Evolutionary conservation across 2,888 invertebrate species (phyloP), one percentile per base, ranked within the genome.

Genomic region (Leptura quadrifasciata): DNA sequence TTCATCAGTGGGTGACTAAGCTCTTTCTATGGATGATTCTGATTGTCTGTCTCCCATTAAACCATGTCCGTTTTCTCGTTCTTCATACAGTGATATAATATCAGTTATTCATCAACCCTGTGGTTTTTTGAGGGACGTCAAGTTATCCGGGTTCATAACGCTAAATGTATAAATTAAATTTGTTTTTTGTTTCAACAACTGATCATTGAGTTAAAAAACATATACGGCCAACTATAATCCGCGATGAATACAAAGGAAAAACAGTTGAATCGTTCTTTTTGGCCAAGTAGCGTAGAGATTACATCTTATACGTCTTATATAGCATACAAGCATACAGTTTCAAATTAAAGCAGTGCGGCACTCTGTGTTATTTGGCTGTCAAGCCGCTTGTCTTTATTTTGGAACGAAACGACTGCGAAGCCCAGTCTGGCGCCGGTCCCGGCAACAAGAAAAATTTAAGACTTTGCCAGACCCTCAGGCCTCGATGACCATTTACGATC

Each of bases 381-480:
- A 72, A 72, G 63, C 74, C 72, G 63, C 73, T 71, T 67, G 74
- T 76, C 76, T 76, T 71, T 74, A 78, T 78, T 74, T 78, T 72
- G 65, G 54, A 15, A 21, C 17, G 9, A 47, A 64, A 47, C 64
- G 5, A 21, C 64, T 64, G 24, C 31, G 61, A 39, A 63, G 52
- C 54, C 65, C 61, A 17, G 78, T 76, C 78, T 78, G 78, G 78
- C 78, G 78, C 78, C 77, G 75, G 72, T 71, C 35, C 35, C 72
- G 76, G 74, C 71, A 78, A 79, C 72, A 72, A 76, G 75, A 79
- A 79, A 76, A 75, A 76, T 65, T 73, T 74, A 76, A 79, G 76
- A 79, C 65, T 47, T 74, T 61, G 65, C 63, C 21, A 18, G 27
- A 74, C 74, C 78, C 63, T 58, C 35, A 64, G 72, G 75, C 39